These are phyloP conservation scores for Eupithecia centaureata DNA, from an alignment of 2,888 invertebrate genomes.

Conservation along the genomic window DNA sequence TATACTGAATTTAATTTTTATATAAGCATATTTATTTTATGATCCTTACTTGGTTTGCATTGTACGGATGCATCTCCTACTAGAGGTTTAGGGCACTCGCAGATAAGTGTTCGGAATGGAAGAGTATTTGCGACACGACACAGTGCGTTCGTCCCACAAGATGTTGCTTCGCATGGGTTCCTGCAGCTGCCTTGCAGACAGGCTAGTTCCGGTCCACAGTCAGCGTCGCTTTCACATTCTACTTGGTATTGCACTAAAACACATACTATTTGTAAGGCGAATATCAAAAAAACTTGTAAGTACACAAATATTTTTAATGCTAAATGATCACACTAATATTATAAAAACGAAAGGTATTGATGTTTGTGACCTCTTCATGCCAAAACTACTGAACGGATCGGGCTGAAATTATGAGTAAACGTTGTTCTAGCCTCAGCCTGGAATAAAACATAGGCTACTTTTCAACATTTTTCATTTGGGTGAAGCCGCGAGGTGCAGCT, in stretches of 20 bases:
- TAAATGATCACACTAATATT: no score
- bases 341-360: no score
- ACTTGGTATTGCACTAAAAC: conserved; percentile 78
- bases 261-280: background rate
- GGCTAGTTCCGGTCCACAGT: conserved; percentile 93
- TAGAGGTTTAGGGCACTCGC: conserved; percentile 92
- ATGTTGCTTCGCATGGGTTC: conserved; percentile 91
- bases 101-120: conserved; percentile 94
- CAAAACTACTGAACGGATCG: no score
- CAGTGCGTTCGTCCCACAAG: conserved; percentile 91
- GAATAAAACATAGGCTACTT: no score
- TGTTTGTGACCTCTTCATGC: no score
- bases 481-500: no score
- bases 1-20: background rate
- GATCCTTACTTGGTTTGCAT: conserved; percentile 89
- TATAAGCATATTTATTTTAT: background rate
- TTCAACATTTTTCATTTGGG: no score
- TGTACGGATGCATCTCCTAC: conserved; percentile 94
- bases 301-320: background rate
- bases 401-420: no score
- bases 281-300: background rate
- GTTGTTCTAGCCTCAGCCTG: no score
- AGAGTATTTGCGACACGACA: conserved; percentile 94
- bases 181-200: conserved; percentile 91
- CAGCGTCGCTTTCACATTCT: conserved; percentile 91